Evolutionary conservation across 2,888 invertebrate species (phyloP), one percentile per base, ranked within the genome.

Genomic region (Chirona hameri): DNA sequence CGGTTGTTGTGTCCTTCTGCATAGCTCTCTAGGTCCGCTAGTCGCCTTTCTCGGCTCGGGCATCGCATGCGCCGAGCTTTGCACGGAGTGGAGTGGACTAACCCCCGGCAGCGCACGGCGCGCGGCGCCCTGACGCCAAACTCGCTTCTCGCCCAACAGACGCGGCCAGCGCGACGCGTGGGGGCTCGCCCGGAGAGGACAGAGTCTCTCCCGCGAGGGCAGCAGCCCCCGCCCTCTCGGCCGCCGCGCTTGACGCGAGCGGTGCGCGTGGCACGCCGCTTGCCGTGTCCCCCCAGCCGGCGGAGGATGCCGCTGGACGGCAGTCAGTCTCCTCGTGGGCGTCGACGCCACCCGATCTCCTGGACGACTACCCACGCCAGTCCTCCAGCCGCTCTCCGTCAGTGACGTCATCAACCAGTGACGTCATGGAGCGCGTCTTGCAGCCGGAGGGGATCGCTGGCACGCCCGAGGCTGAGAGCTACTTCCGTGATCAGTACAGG

Each of bases 401-500:
- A 3, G 76, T 76, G 39, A 46, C 76, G 39, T 76, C 76, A 24
- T 76, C 76, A 9, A 7, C 76, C 18, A 76, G 76, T 24, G 76
- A 76, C 46, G 76, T 76, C 39, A 76, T 76, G 76, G 76, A 76
- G 69, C 83, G 83, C 48, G 57, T 84, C 52, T 82, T 84, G 82
- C 83, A 83, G 82, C 83, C 83, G 60, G 84, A 84, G 18, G 81
- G 81, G 27, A 82, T 83, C 18, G 52, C 81, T 29, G 82, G 81
- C 65, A 82, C 82, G 48, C 84, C 84, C 57, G 83, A 83, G 69
- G 83, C 84, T 27, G 82, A 84, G 81, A 80, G 82, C 79, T 84
- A 84, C 80, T 83, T 83, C 81, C 82, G 81, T 52, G 82, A 84
- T 39, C 84, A 84, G 72, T 46, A 21, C 4, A 39, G 46, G 9